These are phyloP conservation scores for Channa maculata DNA, from an alignment of 2,113 vertebrate species.

Conservation along the genomic window DNA sequence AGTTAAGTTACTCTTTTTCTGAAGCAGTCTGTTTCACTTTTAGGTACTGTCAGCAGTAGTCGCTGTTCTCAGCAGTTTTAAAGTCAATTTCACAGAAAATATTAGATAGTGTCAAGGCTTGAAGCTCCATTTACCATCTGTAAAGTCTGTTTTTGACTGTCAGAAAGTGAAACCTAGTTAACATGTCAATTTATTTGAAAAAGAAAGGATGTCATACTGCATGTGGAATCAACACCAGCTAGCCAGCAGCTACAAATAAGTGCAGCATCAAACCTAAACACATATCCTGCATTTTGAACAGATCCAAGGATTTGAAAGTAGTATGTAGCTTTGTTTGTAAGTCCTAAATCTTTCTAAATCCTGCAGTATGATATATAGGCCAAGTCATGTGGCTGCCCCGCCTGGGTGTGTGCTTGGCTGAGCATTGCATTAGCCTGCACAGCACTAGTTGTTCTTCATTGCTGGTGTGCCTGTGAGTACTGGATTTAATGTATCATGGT, in stretches of 20 bases:
- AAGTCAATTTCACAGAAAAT: conserved; percentile 12
- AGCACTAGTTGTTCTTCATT: conserved; percentile 56
- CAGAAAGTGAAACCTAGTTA: background rate
- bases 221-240: background rate
- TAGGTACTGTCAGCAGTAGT: background rate
- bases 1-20: background rate
- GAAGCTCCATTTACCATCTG: background rate
- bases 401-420: conserved; percentile 53
- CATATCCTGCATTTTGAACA: conserved; percentile 7
- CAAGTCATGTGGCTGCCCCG: conserved; percentile 46
- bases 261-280: background rate
- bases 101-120: background rate
- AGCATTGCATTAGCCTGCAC: conserved; percentile 58
- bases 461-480: conserved; percentile 58
- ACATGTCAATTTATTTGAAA: conserved; percentile 9
- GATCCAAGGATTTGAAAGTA: conserved; percentile 15
- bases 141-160: conserved; percentile 1
- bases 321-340: conserved; percentile 36
- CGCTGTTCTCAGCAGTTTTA: background rate
- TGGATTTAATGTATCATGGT: conserved; percentile 57
- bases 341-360: conserved; percentile 50
- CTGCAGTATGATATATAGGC: conserved; percentile 57
- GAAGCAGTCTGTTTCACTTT: background rate
- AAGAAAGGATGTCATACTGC: background rate
- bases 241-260: background rate